Base-by-base conservation (phyloP, 2,888 invertebrate genomes). In the Mimachlamys varia region DNA sequence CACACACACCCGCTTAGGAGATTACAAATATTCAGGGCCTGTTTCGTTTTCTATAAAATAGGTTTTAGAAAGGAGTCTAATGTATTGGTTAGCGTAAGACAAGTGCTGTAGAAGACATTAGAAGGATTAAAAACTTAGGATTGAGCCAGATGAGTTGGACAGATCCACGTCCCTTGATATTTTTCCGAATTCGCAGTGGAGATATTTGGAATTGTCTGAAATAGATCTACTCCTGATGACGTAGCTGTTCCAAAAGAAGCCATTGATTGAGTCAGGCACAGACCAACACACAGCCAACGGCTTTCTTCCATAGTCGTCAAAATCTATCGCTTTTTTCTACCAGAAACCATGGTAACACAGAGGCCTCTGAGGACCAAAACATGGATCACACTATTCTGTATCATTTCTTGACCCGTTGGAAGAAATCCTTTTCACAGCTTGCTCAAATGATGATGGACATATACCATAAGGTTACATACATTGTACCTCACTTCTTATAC, bases 321-420 rank as follows among this genome's bases (percentile, higher is more conserved):
- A 76, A 76, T 76, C 76, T 76, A 76, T 76, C 76, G 76, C 76
- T 33, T 76, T 76, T 44, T 76, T 76, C 76, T 76, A 76, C 76
- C 76, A 76, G 76, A 76, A 76, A 76, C 76, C 76, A 76, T 76
- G 76, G 76, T 76, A 76, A 76, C 76, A 76, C 33, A 22, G 22
- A 76, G 33, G 76, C 33, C 76, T 76, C 76, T 76, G 76, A 27
- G 33, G 76, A 76, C 76, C 76, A 33, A 76, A 76, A 33, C 76
- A 76, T 33, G 76, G 33, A 76, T 27, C 33, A 27, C 27, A 22
- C 76, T 76, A 33, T 15, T 7, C 27, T 33, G 27, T 33, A 22
- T 33, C 27, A 76, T 76, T 27, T 76, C 76, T 76, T 76, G 76
- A 12, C 33, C 76, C 76, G 76, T 33, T 33, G 76, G 76, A 27